phyloP scores from a whole-genome alignment of 2,797 vertebrate genomes.

The Diplodus puntazzo region DNA sequence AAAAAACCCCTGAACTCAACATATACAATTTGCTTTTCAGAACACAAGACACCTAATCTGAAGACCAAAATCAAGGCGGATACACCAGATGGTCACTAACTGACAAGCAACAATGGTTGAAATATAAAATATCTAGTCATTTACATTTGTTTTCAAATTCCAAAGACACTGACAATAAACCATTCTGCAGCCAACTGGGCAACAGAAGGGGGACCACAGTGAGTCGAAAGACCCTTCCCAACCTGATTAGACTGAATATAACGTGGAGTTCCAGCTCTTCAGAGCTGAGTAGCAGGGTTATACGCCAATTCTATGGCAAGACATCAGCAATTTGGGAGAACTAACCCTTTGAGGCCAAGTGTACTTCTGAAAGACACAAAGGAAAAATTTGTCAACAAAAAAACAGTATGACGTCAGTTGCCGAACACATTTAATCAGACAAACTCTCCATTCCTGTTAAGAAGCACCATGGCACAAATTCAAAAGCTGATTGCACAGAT shows the following conservation, averaged over 20 bases:
- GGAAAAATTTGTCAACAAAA: conserved; percentile 4
- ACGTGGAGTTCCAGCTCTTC: not conserved
- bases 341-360: conserved; percentile 20
- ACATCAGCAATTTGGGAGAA: conserved; percentile 22
- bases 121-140: no score
- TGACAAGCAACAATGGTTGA: not conserved
- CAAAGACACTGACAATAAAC: not conserved
- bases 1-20: not conserved
- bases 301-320: no score
- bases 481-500: conserved; percentile 36
- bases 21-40: not conserved
- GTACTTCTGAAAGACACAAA: conserved; percentile 27
- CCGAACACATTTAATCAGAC: conserved; percentile 2
- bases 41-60: not conserved
- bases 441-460: not conserved
- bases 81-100: not conserved
- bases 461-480: conserved; percentile 7
- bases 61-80: not conserved
- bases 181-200: not conserved
- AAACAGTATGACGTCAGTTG: not conserved
- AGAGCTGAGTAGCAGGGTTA: not conserved
- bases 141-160: no score
- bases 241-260: not conserved
- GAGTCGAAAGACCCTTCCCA: not conserved
- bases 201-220: no score